Conservation (phyloP, 2,797 vertebrate species). For the Notolabrus celidotus region DNA sequence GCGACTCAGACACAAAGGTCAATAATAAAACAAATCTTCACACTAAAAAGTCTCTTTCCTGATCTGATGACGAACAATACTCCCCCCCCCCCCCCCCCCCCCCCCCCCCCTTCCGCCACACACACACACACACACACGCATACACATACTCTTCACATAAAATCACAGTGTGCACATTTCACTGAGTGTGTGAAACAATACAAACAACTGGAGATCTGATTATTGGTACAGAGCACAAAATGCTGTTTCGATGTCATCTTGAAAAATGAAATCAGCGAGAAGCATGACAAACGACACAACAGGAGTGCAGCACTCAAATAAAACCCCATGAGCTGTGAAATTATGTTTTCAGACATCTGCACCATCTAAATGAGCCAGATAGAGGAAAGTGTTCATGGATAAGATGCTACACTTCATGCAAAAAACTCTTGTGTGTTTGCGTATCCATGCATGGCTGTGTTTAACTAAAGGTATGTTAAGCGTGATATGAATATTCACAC, state of each 20-base stretch:
- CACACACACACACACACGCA: not conserved
- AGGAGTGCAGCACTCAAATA: conserved; percentile 68
- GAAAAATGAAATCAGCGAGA: conserved; percentile 73
- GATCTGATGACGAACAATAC: conserved; percentile 35
- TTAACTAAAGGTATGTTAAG: conserved; percentile 17
- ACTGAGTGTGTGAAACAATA: conserved; percentile 38
- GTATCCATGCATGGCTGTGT: not conserved
- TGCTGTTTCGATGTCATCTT: conserved; percentile 65
- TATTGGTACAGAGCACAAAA: conserved; percentile 50
- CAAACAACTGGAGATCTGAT: conserved; percentile 60
- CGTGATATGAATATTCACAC: conserved; percentile 38
- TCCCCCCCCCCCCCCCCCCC: too few species aligned
- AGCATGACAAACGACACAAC: conserved; percentile 68
- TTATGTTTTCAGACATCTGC: conserved; percentile 75
- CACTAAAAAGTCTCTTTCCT: conserved; percentile 23
- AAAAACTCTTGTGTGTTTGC: conserved; percentile 30
- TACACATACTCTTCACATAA: conserved; percentile 17
- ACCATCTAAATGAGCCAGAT: conserved; percentile 74
- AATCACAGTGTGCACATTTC: conserved; percentile 44
- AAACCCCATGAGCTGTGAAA: conserved; percentile 78
- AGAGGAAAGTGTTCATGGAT: conserved; percentile 60
- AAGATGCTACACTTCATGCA: conserved; percentile 39
- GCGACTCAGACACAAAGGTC: conserved; percentile 14
- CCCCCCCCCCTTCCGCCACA: too few species aligned
- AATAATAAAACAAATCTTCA: conserved; percentile 28